Base-by-base conservation (phyloP, 2,113 vertebrate species). In the Paratilapia polleni region DNA sequence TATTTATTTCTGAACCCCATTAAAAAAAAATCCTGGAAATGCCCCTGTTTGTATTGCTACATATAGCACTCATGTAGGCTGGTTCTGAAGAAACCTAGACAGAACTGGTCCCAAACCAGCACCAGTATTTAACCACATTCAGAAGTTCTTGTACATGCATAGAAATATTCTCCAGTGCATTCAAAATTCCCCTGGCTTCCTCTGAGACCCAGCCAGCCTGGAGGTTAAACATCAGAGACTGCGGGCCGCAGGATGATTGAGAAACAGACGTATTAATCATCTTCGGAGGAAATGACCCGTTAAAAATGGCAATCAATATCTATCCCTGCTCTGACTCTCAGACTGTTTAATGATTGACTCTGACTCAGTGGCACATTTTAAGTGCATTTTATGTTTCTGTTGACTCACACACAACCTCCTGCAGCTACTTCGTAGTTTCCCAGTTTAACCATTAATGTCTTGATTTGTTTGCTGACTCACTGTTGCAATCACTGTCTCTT, bases 321-420 rank as follows among this genome's bases (percentile, higher is more conserved):
- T 66, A 41, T 82, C 64, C 38, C 81, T 63, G 78, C 56, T 63
- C 64, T 11, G 77, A 82, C 83, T 63, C 66, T 77, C 73, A 68
- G 59, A 80, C 64, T 84, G 87, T 82, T 91, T 80, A 90, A 92
- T 93, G 73, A 90, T 90, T 89, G 41, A 86, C 83, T 82, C 26
- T 24, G 36, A 83, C n/a, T 88, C 61, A 54, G 68, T 34, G 15
- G 63, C 58, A 78, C 62, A 56, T 78, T 85, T 81, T 41, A 61
- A 81, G 66, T 82, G 58, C 56, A 66, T 77, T 47, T 78, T 79
- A 47, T 81, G n/a, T 78, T 8, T 84, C n/a, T 75, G 31, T 78
- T 83, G 54, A 81, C 64, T 59, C 78, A 68, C 49, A 52, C 36
- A 26, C 49, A 20, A 52, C 4, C 38, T 49, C 43, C 26, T n/a